Evolutionary conservation across 1,140 invertebrate species (phyloP), one percentile per base, ranked within the genome.

Genomic region (Camponotus vicinus): DNA sequence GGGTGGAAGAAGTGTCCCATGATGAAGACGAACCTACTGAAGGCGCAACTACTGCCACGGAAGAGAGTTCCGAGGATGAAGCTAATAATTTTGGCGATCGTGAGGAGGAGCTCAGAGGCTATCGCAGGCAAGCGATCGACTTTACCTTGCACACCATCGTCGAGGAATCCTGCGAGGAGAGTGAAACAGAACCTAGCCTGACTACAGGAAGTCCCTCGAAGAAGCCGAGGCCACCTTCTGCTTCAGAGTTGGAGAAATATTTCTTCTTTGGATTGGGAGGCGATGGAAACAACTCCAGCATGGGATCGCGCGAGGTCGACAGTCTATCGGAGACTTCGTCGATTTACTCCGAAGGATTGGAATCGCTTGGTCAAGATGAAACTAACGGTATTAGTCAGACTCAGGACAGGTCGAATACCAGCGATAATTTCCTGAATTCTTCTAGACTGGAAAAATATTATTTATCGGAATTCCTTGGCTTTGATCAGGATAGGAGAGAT

Each of bases 161-260:
- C 0, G 98, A 99, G 95, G 98, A 99, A 94, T 98, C 98, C 85
- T 98, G 98, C 92, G 98, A 99, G 94, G 98, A 99, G 93, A 98
- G 97, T 93, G 97, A 98, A 94, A 96, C 97, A 64, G 97, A 97
- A 91, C 96, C 95, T 59, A 96, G 94, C 80, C 32, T 93, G 6
- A 91, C 91, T 1, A 77, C 92, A 0, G 95, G 95, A n/a, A 96
- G 92, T 49, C 95, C 95, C 1, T 92, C 90, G 42, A 95, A 96
- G 90, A 96, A 96, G 87, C 95, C 94, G 55, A 95, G 96, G 73
- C 97, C 97, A 27, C 95, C 96, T 45, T 97, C 97, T 1, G 96
- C 97, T 0, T 98, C 98, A 0, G 98, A 98, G 90, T 92, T 99
- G 78, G 98, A 99, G 93, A 98, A 98, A 93, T 99, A 99, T 93